phyloP scores from a whole-genome alignment of 2,113 vertebrate genomes.

The Melanotaenia duboulayi region DNA sequence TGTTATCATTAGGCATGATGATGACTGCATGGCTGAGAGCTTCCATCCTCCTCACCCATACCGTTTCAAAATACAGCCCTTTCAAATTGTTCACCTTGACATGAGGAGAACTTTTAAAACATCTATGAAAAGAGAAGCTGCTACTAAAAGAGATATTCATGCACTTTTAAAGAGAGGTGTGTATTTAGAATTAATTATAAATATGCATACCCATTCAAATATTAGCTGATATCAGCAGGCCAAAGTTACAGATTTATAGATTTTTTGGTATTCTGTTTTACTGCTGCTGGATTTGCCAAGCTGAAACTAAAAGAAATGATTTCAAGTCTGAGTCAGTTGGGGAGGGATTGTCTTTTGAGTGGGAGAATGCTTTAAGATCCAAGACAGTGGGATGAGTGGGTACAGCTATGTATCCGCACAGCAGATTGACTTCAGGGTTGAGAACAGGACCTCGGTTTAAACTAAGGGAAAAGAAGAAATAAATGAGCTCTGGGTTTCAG shows the following conservation, averaged over 20 bases:
- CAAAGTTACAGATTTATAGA: neutral
- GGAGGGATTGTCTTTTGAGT: constrained; percentile 44
- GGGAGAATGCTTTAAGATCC: constrained; percentile 52
- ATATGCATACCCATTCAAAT: constrained; percentile 2
- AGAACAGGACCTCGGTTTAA: constrained; percentile 67
- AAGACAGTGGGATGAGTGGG: constrained; percentile 33
- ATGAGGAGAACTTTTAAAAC: constrained; percentile 26
- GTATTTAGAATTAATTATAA: neutral
- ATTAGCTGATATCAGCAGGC: neutral
- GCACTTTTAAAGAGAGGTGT: neutral
- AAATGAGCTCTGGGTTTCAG: constrained; percentile 62
- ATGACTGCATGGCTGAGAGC: constrained; percentile 70
- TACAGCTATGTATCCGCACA: constrained; percentile 59
- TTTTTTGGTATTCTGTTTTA: constrained; percentile 45
- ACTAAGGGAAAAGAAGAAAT: constrained; percentile 63
- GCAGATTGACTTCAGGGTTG: constrained; percentile 58
- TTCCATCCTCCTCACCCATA: constrained; percentile 17
- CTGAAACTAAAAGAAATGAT: constrained; percentile 52
- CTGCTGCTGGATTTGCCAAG: constrained; percentile 49
- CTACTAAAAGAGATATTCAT: neutral
- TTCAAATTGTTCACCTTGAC: constrained; percentile 62
- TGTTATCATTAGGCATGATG: constrained; percentile 71
- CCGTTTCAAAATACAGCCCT: neutral
- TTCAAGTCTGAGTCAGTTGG: constrained; percentile 44
- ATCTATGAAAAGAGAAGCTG: neutral